Evolutionary conservation across 2,113 vertebrate genomes (phyloP).

Genomic region (Lepidothrix coronata): DNA sequence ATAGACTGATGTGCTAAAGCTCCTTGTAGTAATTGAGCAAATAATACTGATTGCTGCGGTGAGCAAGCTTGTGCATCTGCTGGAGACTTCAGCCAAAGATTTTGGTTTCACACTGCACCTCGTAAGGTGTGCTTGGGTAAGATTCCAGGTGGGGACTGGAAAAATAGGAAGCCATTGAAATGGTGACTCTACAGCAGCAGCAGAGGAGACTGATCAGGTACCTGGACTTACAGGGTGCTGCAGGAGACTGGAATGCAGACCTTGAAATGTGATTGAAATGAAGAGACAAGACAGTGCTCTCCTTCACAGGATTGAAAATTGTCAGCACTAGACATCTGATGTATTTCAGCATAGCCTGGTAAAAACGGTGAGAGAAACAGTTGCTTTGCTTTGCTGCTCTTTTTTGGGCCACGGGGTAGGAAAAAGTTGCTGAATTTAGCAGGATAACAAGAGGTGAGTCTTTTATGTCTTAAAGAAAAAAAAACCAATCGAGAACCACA

Average conservation of each 20-base stretch:
- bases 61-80: not conserved
- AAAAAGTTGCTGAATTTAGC: slow-evolving; percentile 5
- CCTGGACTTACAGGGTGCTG: not conserved
- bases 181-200: rapidly evolving
- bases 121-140: not conserved
- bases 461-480: not conserved
- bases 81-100: not conserved
- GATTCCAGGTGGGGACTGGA: not conserved
- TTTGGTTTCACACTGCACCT: not conserved
- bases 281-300: not conserved
- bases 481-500: not conserved
- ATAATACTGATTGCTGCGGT: not conserved
- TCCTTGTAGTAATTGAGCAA: not conserved
- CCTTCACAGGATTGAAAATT: not conserved
- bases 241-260: not conserved
- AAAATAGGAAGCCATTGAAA: not conserved
- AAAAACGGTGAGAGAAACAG: not conserved
- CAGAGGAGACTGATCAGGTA: not conserved
- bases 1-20: not conserved
- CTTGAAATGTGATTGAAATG: not conserved
- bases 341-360: not conserved
- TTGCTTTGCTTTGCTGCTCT: slow-evolving; percentile 40
- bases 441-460: not conserved
- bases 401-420: not conserved
- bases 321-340: not conserved